Evolutionary conservation across 2,888 invertebrate genomes (phyloP), one percentile per base, ranked within the genome.

Genomic region (Melieria picta): DNA sequence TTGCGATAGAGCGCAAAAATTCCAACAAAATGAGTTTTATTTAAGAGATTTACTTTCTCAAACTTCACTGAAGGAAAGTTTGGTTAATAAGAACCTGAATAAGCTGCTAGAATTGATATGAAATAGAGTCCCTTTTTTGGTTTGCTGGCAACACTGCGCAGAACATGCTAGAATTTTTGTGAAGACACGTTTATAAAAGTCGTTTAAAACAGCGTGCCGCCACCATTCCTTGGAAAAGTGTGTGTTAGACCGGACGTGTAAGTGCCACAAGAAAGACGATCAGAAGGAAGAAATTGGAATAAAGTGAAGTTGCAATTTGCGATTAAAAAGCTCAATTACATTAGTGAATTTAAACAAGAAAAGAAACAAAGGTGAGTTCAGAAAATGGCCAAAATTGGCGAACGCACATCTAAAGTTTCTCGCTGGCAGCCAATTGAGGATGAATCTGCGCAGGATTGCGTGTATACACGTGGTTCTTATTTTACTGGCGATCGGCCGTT

Each of bases 231-330:
- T 55, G 58, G 71, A 74, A 72, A 75, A 79, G 73, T 73, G 77
- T 77, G 78, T 78, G 75, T 79, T 80, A 80, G 82, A 80, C 78
- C 81, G 80, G 82, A 82, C 82, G 84, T 83, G 77, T 77, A 79
- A 30, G 30, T 30, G 30, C 30, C 30, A 30, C 3, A 30, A 30
- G 30, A 30, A 30, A 30, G 30, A 30, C 30, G 68, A 80, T 72
- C 77, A 79, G 77, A 79, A 72, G 52, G 46, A 71, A 65, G 74
- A 47, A 48, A 4, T 47, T 68, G 16, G 42, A 10, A 73, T 74
- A 71, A 76, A 72, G 81, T 81, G 83, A 81, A 82, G 83, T 69
- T 77, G 79, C 81, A 79, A 16, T 45, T 69, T 67, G 71, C 73
- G 73, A 73, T 73, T 73, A 60, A 75, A 81, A 60, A 76, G 76